Conservation (phyloP, 2,797 vertebrate genomes). For the Amazonetta brasiliensis region DNA sequence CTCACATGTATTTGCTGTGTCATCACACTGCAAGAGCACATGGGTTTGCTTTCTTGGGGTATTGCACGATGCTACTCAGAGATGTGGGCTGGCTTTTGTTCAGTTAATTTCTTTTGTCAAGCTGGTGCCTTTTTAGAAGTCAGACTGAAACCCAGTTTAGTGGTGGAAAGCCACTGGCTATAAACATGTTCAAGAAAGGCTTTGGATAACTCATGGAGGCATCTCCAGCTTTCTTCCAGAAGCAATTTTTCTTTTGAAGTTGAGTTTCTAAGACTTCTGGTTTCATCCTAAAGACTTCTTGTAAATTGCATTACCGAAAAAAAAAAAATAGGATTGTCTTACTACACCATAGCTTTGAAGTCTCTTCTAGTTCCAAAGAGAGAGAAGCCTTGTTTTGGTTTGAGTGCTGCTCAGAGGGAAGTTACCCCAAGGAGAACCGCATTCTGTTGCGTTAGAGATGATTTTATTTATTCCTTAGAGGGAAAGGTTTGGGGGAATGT, state of each 20-base stretch:
- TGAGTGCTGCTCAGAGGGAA: neutral
- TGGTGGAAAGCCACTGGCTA: neutral
- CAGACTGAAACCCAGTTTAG: neutral
- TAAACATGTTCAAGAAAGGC: neutral
- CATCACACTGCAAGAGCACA: neutral
- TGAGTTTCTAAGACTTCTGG: neutral
- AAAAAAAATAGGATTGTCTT: neutral
- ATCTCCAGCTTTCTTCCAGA: neutral
- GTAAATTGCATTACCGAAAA: neutral
- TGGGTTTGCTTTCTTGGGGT: conserved; percentile 34
- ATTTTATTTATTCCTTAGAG: neutral
- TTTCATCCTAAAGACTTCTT: neutral
- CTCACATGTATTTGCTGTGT: neutral
- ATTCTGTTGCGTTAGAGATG: neutral
- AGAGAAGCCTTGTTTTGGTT: neutral
- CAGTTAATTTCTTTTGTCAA: neutral
- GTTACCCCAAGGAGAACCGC: neutral
- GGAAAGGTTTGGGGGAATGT: neutral
- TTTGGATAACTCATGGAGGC: neutral
- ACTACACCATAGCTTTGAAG: neutral
- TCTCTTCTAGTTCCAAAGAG: neutral
- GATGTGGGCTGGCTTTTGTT: neutral
- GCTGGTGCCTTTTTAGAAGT: conserved; percentile 13
- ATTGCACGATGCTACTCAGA: neutral
- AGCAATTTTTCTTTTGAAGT: neutral